phyloP scores from a whole-genome alignment of 2,797 vertebrate genomes.

The Lophius americanus region DNA sequence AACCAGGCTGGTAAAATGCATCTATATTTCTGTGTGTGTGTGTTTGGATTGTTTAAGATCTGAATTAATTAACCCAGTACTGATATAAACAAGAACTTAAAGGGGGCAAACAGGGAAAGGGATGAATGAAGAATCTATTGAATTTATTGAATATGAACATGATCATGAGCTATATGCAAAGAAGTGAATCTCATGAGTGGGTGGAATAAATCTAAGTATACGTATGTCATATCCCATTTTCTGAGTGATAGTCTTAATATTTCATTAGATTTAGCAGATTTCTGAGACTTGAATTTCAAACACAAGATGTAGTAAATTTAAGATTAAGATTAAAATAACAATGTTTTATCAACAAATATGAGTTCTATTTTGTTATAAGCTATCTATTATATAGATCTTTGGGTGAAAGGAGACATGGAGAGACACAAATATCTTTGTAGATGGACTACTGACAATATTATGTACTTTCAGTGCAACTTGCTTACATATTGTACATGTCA shows the following conservation, averaged over 20 bases:
- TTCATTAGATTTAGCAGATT: background rate
- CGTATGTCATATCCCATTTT: constrained; percentile 24
- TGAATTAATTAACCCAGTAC: constrained; percentile 8
- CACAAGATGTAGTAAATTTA: background rate
- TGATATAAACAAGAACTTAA: background rate
- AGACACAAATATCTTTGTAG: background rate
- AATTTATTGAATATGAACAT: background rate
- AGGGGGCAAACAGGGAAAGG: background rate
- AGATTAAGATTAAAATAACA: background rate
- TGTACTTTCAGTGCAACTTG: too few species aligned
- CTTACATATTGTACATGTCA: background rate
- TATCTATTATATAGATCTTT: background rate
- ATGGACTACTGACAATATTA: background rate
- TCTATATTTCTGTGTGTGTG: background rate
- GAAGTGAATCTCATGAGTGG: constrained; percentile 1
- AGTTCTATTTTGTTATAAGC: background rate
- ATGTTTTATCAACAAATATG: background rate
- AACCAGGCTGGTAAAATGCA: background rate
- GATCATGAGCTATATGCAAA: background rate
- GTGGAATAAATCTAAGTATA: constrained; percentile 2
- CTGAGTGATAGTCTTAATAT: background rate
- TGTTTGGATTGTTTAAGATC: too few species aligned
- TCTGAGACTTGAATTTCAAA: background rate
- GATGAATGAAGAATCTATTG: background rate
- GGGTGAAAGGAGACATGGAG: background rate